These are phyloP conservation scores for Galeopsomyia nigrocyanea DNA, from an alignment of 2,888 invertebrate genomes.

Conservation along the genomic window DNA sequence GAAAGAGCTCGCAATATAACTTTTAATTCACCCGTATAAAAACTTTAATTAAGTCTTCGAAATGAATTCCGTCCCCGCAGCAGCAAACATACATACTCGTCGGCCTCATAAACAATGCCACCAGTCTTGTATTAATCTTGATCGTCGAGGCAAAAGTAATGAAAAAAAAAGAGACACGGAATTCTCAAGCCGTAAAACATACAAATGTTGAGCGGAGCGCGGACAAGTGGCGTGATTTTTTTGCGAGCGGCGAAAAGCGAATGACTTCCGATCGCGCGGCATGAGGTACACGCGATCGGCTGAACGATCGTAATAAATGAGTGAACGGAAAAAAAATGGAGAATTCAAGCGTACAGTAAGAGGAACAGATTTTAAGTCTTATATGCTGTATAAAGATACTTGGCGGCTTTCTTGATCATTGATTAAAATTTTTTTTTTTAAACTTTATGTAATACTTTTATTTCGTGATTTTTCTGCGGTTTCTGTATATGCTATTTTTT, in stretches of 20 bases:
- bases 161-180: too few species aligned
- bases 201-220: neutral
- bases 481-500: too few species aligned
- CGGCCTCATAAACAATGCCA: constrained; percentile 31
- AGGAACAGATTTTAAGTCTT: too few species aligned
- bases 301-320: constrained; percentile 1
- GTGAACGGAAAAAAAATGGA: neutral
- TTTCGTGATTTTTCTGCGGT: too few species aligned
- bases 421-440: too few species aligned
- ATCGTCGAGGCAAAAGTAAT: neutral
- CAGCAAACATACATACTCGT: constrained; percentile 12
- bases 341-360: too few species aligned
- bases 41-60: constrained; percentile 35
- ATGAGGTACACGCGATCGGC: constrained; percentile 16
- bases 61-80: constrained; percentile 12
- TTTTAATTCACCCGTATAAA: constrained; percentile 26
- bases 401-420: too few species aligned
- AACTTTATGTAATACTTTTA: too few species aligned
- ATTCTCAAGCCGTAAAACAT: too few species aligned
- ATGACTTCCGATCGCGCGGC: constrained; percentile 13
- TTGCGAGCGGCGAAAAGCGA: constrained; percentile 3
- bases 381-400: too few species aligned
- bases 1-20: neutral
- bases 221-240: constrained; percentile 7
- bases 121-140: constrained; percentile 34